These are phyloP conservation scores for Ammodytes dubius DNA, from an alignment of 2,113 vertebrate species.

Conservation along the genomic window DNA sequence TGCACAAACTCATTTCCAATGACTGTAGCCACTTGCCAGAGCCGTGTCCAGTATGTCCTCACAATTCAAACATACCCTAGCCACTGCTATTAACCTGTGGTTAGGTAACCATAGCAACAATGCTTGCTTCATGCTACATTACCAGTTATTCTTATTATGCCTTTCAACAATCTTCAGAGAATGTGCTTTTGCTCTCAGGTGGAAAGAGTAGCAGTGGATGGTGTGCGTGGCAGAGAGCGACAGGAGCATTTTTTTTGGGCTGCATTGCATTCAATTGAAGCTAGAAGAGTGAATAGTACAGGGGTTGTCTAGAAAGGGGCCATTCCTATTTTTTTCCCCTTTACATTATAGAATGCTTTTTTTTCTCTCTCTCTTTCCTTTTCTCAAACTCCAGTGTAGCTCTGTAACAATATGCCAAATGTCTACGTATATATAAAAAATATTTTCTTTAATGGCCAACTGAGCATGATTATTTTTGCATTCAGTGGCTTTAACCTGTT, in stretches of 20 bases:
- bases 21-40: not conserved
- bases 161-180: conserved; percentile 23
- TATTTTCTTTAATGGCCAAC: not conserved
- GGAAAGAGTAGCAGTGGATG: conserved; percentile 2
- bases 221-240: too few relatives aligned
- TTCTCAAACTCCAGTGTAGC: not conserved
- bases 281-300: not conserved
- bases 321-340: not conserved
- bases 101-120: conserved; percentile 52
- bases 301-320: not conserved
- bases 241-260: conserved; percentile 1
- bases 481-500: not conserved
- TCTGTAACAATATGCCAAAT: not conserved
- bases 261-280: conserved; percentile 3
- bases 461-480: not conserved
- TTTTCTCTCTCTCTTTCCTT: too few relatives aligned
- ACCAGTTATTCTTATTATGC: conserved; percentile 5
- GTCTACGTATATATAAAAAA: not conserved
- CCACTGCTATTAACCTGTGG: conserved; percentile 10
- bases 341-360: too few relatives aligned
- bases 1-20: conserved; percentile 4
- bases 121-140: conserved; percentile 17
- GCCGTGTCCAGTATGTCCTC: not conserved
- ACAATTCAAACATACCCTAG: conserved; percentile 13
- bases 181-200: conserved; percentile 25